Base-by-base conservation (phyloP, 2,888 invertebrate species). In the Cenopis cana region DNA sequence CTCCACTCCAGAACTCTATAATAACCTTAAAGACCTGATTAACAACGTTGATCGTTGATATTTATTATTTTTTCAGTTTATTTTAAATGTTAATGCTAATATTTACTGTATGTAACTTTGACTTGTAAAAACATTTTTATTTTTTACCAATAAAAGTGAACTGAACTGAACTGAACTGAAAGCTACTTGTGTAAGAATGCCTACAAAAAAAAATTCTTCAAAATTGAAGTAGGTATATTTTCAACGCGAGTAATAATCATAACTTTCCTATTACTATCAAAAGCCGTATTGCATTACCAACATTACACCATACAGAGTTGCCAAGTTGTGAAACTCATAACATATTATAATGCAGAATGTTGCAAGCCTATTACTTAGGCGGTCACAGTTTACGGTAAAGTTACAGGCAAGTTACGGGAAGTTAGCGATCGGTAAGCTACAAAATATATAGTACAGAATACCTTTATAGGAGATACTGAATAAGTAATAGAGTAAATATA, bases 351-450 rank as follows among this genome's bases (percentile, higher is more conserved):
- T 52, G 57, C 20, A 41, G 57, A 38, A 64, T 69, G 56, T 41
- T 64, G 56, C 69, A 64, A 56, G 62, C 56, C 69, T 69, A 54
- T 41, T 52, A 49, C 33, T n/a, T 11, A 55, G 52, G 54, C 55
- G 0, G 36, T 6, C 56, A 62, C 29, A 41, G 56, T 41, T 56
- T 41, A 50, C 14, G 36, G 6, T 36, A 5, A 24, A 65, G 69
- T 65, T 69, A 29, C 50, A 0, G 17, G 29, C 20, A 38, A 62
- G 50, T 64, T 62, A 33, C 5, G 50, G 56, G 18, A 50, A 69
- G 56, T 69, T 64, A 64, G 36, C 36, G 36, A 54, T 60, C 18
- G 36, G 50, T 50, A 62, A 49, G 55, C 38, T 57, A 29, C 50
- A 41, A 57, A 50, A 67, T 57, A 36, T 50, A 18, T 18, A 17